phyloP scores from a whole-genome alignment of 2,113 vertebrate species.

The Brachyistius frenatus region DNA sequence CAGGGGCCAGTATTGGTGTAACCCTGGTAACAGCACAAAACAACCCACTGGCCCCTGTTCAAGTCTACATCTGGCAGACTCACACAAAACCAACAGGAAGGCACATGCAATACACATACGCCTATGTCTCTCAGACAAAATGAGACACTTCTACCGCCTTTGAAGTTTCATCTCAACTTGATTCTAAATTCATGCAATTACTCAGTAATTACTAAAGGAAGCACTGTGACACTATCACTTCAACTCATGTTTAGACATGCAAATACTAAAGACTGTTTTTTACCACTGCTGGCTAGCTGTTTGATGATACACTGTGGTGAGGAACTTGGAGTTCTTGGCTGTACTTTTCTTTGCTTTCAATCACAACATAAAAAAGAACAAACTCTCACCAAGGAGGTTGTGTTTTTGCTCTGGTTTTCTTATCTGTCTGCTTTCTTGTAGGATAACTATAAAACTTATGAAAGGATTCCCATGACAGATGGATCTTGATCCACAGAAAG shows the following conservation, averaged over 20 bases:
- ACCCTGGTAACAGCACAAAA: slow-evolving; percentile 60
- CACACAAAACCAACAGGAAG: background rate
- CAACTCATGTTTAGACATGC: background rate
- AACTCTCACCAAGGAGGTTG: background rate
- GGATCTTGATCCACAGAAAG: background rate
- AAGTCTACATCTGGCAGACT: slow-evolving; percentile 19
- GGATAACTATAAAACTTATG: background rate
- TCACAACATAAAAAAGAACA: background rate
- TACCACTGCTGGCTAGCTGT: background rate
- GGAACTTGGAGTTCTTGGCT: background rate
- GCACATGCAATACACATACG: background rate
- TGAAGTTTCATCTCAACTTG: background rate
- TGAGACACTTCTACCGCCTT: too few relatives aligned
- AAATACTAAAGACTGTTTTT: background rate
- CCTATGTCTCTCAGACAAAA: too few relatives aligned
- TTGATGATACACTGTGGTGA: background rate
- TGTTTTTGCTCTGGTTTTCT: slow-evolving; percentile 6
- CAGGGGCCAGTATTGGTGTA: slow-evolving; percentile 39
- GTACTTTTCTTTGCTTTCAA: background rate
- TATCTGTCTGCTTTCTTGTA: background rate
- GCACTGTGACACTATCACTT: background rate
- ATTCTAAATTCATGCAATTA: background rate
- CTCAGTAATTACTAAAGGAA: background rate
- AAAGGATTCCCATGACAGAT: slow-evolving; percentile 13
- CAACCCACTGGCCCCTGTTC: slow-evolving; percentile 21